A percentile compares a stretch with the other conserved stretches of the same genome.
Conservation (phyloP, 2,888 invertebrate species). For the Trichacis sp. region DNA sequence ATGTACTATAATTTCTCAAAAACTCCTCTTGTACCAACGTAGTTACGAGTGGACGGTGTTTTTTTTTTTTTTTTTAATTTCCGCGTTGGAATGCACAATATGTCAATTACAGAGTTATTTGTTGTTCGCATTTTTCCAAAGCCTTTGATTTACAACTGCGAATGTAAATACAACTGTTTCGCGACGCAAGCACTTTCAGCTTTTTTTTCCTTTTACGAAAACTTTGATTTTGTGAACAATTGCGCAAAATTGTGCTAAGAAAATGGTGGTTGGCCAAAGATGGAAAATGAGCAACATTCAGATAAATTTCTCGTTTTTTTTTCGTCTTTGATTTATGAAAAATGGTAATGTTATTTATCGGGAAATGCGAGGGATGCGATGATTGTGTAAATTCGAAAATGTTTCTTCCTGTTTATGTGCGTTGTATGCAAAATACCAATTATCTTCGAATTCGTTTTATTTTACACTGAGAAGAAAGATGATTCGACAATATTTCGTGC, state of each 20-base stretch:
- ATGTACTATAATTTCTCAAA: not conserved
- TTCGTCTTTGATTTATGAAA: too few species aligned
- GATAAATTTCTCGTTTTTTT: too few species aligned
- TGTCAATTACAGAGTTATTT: too few species aligned
- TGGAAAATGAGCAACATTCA: too few species aligned
- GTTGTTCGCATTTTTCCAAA: not conserved
- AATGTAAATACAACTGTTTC: too few species aligned
- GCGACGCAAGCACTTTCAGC: too few species aligned
- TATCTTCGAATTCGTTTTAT: too few species aligned
- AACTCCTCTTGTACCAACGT: not conserved
- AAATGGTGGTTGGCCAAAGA: not conserved
- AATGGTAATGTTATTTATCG: too few species aligned
- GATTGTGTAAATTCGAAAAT: constrained; percentile 31
- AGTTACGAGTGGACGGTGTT: too few species aligned
- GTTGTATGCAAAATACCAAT: not conserved
- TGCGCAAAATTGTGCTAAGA: not conserved
- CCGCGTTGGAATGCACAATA: not conserved
- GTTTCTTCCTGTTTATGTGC: constrained; percentile 27
- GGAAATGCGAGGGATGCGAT: constrained; percentile 15
- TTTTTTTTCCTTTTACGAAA: not conserved
- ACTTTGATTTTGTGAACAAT: not conserved
- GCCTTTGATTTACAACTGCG: not conserved
- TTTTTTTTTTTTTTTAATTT: too few species aligned
- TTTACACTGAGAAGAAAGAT: too few species aligned
- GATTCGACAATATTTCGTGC: too few species aligned